Conservation (phyloP, 30 jellyfish, hydroid and myxozoan genomes). For the Catostylus mosaicus region DNA sequence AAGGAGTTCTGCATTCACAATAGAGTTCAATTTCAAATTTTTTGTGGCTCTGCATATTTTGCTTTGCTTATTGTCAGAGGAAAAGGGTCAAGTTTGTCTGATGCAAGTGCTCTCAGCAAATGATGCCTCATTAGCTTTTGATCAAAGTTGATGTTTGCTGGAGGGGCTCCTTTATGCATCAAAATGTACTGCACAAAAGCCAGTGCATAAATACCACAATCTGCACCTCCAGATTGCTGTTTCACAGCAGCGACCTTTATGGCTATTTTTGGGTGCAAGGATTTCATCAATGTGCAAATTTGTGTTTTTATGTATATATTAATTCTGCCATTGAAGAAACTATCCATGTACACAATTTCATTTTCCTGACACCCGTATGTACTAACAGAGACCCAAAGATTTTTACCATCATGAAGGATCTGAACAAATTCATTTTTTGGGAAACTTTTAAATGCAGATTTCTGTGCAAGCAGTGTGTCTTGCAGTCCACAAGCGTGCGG, state of each 20-base stretch:
- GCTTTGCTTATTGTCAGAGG: no score
- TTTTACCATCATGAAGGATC: no score
- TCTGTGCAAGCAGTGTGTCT: no score
- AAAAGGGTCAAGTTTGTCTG: conserved; percentile 1
- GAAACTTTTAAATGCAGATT: no score
- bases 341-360: conserved; percentile 22
- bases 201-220: conserved; percentile 47
- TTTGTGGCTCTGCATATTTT: no score
- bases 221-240: conserved; percentile 39
- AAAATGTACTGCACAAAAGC: conserved; percentile 15
- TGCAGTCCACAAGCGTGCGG: no score
- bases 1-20: no score
- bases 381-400: conserved; percentile 27
- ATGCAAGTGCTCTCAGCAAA: conserved; percentile 14
- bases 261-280: background rate
- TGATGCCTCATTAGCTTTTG: conserved; percentile 32
- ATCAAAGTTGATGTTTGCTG: conserved; percentile 20
- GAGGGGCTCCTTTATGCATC: no score
- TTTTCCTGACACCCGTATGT: conserved; percentile 19
- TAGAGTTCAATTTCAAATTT: no score
- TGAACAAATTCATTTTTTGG: no score
- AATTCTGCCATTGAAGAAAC: conserved; percentile 28
- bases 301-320: no score
- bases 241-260: conserved; percentile 19
- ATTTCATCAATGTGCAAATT: conserved; percentile 7